Evolutionary conservation across 2,888 invertebrate species (phyloP).

Genomic region (Poecilobothrus nobilitatus): DNA sequence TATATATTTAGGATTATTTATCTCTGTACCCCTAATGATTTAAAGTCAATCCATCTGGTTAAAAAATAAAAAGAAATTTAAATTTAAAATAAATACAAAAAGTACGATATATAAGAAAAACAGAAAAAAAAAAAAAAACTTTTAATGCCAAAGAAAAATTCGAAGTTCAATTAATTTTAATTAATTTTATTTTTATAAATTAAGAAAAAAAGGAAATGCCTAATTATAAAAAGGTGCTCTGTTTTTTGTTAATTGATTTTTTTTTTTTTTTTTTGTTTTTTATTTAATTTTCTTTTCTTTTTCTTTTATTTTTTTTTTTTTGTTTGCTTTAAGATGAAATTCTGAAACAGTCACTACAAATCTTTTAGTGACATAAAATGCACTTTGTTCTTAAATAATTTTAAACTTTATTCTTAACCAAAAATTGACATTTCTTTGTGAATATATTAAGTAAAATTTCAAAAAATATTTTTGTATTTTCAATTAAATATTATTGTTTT

Average conservation of each 20-base stretch:
- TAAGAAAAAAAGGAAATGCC: background rate
- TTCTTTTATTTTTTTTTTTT: background rate
- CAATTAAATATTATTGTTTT: too few species aligned
- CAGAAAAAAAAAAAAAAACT: background rate
- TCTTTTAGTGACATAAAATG: too few species aligned
- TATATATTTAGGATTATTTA: too few species aligned
- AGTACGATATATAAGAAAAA: background rate
- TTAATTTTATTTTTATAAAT: background rate
- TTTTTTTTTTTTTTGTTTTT: background rate
- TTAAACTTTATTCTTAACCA: too few species aligned
- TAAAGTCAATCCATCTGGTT: background rate
- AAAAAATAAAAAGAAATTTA: too few species aligned
- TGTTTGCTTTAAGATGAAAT: too few species aligned
- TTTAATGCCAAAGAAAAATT: background rate
- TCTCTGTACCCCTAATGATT: background rate
- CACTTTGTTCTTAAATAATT: too few species aligned
- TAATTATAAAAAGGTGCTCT: background rate
- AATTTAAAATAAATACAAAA: background rate
- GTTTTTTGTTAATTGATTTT: background rate
- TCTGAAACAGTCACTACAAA: too few species aligned
- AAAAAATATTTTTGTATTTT: too few species aligned
- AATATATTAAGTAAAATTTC: too few species aligned
- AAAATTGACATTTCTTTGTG: too few species aligned
- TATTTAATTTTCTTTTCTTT: too few species aligned
- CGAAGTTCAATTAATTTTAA: slow-evolving; percentile 4